A percentile compares a stretch with the other conserved stretches of the same genome.
phyloP scores from a whole-genome alignment of 1,140 invertebrate species.

The Cyphomyrmex costatus region DNA sequence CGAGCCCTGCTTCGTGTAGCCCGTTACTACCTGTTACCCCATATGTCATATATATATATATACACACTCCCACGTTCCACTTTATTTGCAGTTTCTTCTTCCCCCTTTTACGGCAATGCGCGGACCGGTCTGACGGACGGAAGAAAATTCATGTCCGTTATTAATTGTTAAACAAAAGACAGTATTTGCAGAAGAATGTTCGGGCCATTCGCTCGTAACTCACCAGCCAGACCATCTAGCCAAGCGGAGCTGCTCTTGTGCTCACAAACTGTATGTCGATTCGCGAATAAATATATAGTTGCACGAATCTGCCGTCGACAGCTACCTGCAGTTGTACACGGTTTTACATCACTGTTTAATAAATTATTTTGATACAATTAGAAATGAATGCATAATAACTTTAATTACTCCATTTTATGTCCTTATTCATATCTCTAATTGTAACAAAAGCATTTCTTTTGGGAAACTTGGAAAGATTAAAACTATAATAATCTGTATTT shows the following conservation, averaged over 20 bases:
- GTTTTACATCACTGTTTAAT: background rate
- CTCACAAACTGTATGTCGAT: background rate
- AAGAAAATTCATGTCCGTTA: conserved; percentile 64
- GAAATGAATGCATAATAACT: background rate
- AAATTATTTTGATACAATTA: background rate
- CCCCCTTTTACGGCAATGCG: background rate
- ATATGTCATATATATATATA: conserved; percentile 76
- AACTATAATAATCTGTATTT: background rate
- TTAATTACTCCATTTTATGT: background rate
- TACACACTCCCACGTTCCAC: conserved; percentile 73
- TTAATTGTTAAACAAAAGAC: conserved; percentile 69
- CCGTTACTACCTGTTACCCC: conserved; percentile 78
- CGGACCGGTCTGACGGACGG: background rate
- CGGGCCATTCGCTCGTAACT: conserved; percentile 3
- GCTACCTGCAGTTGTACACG: background rate
- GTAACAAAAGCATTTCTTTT: background rate
- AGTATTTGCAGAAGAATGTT: conserved; percentile 60
- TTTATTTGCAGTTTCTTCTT: conserved; percentile 72
- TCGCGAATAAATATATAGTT: conserved; percentile 13
- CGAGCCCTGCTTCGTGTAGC: conserved; percentile 49
- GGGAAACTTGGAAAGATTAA: background rate
- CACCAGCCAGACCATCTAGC: background rate
- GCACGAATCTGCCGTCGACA: background rate
- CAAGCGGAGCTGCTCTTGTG: background rate
- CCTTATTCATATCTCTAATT: too few relatives aligned